Base-by-base conservation (phyloP, 2,113 vertebrate species). In the Semnornis frantzii region DNA sequence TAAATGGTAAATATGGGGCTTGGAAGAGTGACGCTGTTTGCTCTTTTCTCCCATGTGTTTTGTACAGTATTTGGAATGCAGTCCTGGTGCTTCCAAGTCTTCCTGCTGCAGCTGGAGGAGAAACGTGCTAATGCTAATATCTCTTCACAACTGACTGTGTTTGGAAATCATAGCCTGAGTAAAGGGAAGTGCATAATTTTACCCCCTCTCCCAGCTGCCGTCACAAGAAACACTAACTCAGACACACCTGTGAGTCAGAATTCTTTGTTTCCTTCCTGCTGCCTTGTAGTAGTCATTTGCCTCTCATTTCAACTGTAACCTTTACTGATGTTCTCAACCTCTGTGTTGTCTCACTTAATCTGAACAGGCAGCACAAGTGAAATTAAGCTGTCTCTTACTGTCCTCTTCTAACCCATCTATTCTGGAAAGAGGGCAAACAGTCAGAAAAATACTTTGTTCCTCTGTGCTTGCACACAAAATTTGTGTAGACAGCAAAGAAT, bases 241-340 rank as follows among this genome's bases (percentile, higher is more conserved):
- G 69, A 75, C 79, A 55, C 82, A 95, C 87, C 87, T 89, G 73
- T 90, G 91, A 94, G 54, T 96, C 94, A 94, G 81, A 93, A 88
- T 91, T 88, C 93, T 62, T 85, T 6, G 50, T 58, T 94, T 91
- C 89, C 85, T 94, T 94, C 46, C 82, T 93, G 82, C 76, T 89
- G 76, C 76, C 63, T 14, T 0, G 8, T 68, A 33, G 76, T 44
- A 69, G 20, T 71, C 65, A 59, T 84, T 90, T 86, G 52, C 87
- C 77, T 94, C 62, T 68, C 78, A 50, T 28, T 91, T 80, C 73
- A 78, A 11, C 79, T 90, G 50, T 85, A 90, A 81, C 90, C 82
- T 93, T 87, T 85, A 10, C 23, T 83, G 60, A 72, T 58, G 34
- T 52, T 81, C 65, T 89, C 69, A 85, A 5, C 73, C 58, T 78